A percentile compares a stretch with the other conserved stretches of the same genome.
Evolutionary conservation across 1,140 invertebrate species (phyloP).

Genomic region (Chymomyza costata): DNA sequence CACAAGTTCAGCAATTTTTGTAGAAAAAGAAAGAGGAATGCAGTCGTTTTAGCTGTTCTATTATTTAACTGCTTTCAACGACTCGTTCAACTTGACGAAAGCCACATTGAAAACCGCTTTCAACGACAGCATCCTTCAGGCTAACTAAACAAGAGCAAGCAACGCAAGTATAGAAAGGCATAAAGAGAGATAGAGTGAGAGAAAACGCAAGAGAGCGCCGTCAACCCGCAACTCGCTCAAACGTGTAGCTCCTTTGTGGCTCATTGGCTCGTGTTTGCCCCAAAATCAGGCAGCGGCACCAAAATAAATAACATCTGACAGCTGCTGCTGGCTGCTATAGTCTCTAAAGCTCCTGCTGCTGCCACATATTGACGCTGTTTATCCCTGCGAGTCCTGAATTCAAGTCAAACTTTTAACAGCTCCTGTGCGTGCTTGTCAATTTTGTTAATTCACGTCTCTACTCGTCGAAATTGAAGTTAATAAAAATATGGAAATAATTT

Average conservation of each 20-base stretch:
- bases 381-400: neutral
- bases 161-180: neutral
- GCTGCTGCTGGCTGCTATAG: constrained; percentile 47
- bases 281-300: constrained; percentile 23
- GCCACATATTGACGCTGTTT: neutral
- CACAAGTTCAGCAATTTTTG: constrained; percentile 12
- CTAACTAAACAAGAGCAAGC: neutral
- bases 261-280: constrained; percentile 2
- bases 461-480: neutral
- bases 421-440: neutral
- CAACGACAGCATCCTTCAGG: constrained; percentile 51
- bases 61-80: constrained; percentile 71
- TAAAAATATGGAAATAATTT: too few relatives aligned
- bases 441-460: neutral
- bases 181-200: constrained; percentile 9
- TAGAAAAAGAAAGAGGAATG: too few relatives aligned
- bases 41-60: constrained; percentile 45
- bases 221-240: constrained; percentile 48
- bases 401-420: neutral
- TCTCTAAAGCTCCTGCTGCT: constrained; percentile 2
- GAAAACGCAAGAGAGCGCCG: constrained; percentile 16
- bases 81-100: constrained; percentile 61
- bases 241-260: constrained; percentile 40
- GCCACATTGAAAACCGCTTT: constrained; percentile 58
- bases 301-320: constrained; percentile 75